Base-by-base conservation (phyloP, 2,888 invertebrate species). In the Diarsia brunnea region DNA sequence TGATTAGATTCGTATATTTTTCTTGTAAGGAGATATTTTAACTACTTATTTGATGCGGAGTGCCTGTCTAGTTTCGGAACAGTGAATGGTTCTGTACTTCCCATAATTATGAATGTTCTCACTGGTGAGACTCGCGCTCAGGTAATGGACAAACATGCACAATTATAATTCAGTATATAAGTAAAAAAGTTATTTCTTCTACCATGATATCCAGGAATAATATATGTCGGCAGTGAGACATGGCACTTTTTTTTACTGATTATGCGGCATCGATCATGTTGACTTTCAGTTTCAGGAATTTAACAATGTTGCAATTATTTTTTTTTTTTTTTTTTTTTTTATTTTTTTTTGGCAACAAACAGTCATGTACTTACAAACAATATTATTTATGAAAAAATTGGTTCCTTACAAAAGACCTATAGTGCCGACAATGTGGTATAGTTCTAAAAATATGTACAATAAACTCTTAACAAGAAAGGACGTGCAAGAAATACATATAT, bases 1-100 rank as follows among this genome's bases (percentile, higher is more conserved):
- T 49, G 78, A 78, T 78, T 80, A 80, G 55, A 63, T 51, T 7
- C 4, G 2, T 63, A 49, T 66, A 63, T 2, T 19, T 12, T 61
- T 61, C 10, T 47, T 61, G 43, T 78, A 21, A 43, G n/a, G 47
- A 68, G 16, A 7, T n/a, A 55, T 31, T 63, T 31, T 1, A 55
- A 49, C 43, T 79, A 79, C 21, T 5, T 31, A 0, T 19, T 43
- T 38, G 8, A 27, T 24, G 19, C 38, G 70, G 24, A 11, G 1
- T 47, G 43, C 16, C 61, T 38, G 38, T 38, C 38, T 12, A 5
- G 0, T 7, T 8, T 14, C 24, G 53, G 12, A n/a, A n/a, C 12
- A 53, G 24, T 55, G 12, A 55, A 55, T 55, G 5, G 4, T 24
- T 58, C 16, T 4, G 58, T 60, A 19, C 27, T 31, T 60, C 10